Base-by-base conservation (phyloP, 2,797 vertebrate species). In the Bufotes viridis region DNA sequence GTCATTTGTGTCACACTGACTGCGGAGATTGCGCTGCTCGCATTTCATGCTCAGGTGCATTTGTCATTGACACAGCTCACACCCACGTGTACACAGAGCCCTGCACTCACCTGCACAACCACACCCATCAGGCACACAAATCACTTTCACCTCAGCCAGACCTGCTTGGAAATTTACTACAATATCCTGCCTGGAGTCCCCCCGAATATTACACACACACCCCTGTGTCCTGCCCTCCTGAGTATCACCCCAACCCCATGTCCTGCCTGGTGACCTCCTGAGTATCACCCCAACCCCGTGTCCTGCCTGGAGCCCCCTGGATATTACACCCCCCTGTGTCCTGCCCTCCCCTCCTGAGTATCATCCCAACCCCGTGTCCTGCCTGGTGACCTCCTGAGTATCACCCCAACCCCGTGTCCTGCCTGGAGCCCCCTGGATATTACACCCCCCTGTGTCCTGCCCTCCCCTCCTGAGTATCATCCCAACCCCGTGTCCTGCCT, bases 111-210 rank as follows among this genome's bases (percentile, higher is more conserved):
- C 18, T 53, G 9, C 72, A 75, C 72, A 34, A 5, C 72, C 72
- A 13, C 72, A 75, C 72, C 42, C 34, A 74, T 22, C 5, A 9
- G 26, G 34, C 26, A 70, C 26, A 34, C 14, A 70, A 70, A 67
- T 24, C 72, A 75, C 72, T 75, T 53, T 75, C 70, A 42, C 70
- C 70, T 72, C 34, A 51, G 18, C 18, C 22, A 74, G 49, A 74
- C 10, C 34, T 2, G 70, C 29, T 74, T n/a, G 24, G 26, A 70
- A 20, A 29, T 4, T 14, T 70, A 70, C 14, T 29, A 15, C 17
- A 26, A 5, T 24, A 26, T 63, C 63, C 1, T 13, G 8, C 3
- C 63, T 13, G 22, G 63, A 67, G 60, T 20, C 20, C 18, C 10
- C 4, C 63, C 2, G n/a, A 67, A 11, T 67, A 65, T 65, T n/a